phyloP scores from a whole-genome alignment of 2,113 vertebrate genomes.

The Clarias magur region DNA sequence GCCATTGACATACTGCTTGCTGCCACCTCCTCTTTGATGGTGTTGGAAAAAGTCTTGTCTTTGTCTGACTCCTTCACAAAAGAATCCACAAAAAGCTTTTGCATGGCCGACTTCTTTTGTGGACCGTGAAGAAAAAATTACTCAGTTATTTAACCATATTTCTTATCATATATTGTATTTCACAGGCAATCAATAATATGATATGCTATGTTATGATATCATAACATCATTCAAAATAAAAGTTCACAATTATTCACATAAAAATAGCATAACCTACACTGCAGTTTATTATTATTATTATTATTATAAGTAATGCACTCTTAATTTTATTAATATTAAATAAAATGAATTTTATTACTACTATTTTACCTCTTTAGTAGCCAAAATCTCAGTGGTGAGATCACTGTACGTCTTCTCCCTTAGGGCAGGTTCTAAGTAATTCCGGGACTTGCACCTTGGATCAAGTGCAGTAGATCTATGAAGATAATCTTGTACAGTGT shows the following conservation, averaged over 20 bases:
- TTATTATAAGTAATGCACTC: no score
- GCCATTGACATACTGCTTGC: conserved; percentile 33
- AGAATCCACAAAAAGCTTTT: conserved; percentile 39
- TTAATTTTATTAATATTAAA: conserved; percentile 24
- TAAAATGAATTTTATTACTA: conserved; percentile 15
- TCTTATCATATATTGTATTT: neutral
- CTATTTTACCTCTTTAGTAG: conserved; percentile 47
- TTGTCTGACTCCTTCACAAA: conserved; percentile 34
- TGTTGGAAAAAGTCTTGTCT: conserved; percentile 33
- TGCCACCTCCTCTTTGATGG: conserved; percentile 47
- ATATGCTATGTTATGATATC: neutral
- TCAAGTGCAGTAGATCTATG: conserved; percentile 52
- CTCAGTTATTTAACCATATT: conserved; percentile 24
- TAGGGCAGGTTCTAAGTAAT: conserved; percentile 47
- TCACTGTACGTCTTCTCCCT: conserved; percentile 44
- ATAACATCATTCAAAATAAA: conserved; percentile 23
- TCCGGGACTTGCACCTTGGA: conserved; percentile 50
- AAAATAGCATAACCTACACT: neutral
- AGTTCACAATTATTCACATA: conserved; percentile 13
- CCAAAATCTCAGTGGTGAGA: conserved; percentile 54
- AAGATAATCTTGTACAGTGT: conserved; percentile 8
- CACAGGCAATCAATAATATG: neutral
- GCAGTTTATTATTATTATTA: no score
- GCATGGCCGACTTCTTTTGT: conserved; percentile 43
- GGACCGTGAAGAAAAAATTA: conserved; percentile 43